A percentile compares a stretch with the other conserved stretches of the same genome.
Conservation (phyloP, 2,888 invertebrate genomes). For the Andrena trimmerana region DNA sequence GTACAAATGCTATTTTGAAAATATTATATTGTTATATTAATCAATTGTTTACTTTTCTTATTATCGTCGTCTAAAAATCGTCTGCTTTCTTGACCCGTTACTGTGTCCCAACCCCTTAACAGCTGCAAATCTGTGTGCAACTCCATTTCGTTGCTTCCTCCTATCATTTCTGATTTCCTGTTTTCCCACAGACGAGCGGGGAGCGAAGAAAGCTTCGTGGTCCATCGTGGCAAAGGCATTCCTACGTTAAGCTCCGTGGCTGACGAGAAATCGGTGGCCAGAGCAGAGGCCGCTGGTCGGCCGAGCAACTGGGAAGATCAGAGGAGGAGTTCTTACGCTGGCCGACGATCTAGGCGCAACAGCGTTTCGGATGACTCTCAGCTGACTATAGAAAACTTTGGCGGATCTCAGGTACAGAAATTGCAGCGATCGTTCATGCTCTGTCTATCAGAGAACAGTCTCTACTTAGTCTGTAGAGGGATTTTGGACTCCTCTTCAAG, state of each 20-base stretch:
- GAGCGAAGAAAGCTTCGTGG: constrained; percentile 91
- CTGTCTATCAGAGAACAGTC: not conserved
- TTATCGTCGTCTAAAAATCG: too few species aligned
- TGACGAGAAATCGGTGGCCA: constrained; percentile 87
- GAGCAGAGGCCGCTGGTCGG: constrained; percentile 91
- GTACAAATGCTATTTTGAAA: too few species aligned
- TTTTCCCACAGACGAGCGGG: constrained; percentile 80
- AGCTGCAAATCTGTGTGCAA: not conserved
- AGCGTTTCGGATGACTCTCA: constrained; percentile 95
- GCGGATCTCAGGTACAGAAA: constrained; percentile 90
- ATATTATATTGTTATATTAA: too few species aligned
- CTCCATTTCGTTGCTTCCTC: not conserved
- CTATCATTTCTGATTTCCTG: not conserved
- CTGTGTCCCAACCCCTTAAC: too few species aligned
- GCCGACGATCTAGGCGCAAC: constrained; percentile 93
- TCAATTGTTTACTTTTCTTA: too few species aligned
- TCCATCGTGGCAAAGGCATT: constrained; percentile 92
- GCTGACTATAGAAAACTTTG: constrained; percentile 96
- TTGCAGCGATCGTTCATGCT: not conserved
- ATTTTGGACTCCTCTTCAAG: not conserved
- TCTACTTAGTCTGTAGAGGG: not conserved
- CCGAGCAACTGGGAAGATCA: constrained; percentile 94
- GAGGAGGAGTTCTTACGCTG: constrained; percentile 91
- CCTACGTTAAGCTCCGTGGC: constrained; percentile 91
- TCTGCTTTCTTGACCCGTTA: too few species aligned